A percentile compares a stretch with the other conserved stretches of the same genome.
phyloP scores from a whole-genome alignment of 64 coral and sea anemone species.

The Montipora cactus region DNA sequence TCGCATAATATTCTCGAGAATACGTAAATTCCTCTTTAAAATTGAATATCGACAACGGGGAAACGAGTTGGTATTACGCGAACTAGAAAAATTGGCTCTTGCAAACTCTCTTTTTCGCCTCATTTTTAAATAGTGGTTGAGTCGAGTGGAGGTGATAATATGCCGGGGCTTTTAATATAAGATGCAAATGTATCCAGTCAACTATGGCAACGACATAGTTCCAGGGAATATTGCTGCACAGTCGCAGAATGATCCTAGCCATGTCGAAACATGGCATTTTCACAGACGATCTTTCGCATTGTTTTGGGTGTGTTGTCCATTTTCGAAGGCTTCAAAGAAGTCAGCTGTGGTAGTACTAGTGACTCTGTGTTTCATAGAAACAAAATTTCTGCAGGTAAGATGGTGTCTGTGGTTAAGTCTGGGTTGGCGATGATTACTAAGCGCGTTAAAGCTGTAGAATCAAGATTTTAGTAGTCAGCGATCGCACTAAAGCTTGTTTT shows the following conservation, averaged over 20 bases:
- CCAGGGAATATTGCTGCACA: neutral
- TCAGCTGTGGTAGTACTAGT: neutral
- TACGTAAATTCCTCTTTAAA: no score
- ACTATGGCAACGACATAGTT: neutral
- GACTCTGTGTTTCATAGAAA: neutral
- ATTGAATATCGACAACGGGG: no score
- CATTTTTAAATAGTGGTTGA: no score
- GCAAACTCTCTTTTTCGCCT: no score
- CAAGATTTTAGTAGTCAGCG: no score
- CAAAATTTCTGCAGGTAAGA: neutral
- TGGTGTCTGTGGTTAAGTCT: neutral
- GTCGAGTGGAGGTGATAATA: no score
- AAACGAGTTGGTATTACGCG: no score
- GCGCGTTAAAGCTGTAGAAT: no score
- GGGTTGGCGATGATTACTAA: neutral
- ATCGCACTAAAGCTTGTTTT: no score
- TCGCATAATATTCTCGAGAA: no score
- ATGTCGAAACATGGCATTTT: neutral
- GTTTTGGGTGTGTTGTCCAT: neutral
- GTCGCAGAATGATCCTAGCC: neutral
- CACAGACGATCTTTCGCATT: neutral
- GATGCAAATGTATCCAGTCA: constrained; percentile 34
- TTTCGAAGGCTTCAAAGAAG: neutral
- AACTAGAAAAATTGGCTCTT: no score
- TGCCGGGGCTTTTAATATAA: no score